Evolutionary conservation across 2,888 invertebrate species (phyloP).

Genomic region (Luffia ferchaultella): DNA sequence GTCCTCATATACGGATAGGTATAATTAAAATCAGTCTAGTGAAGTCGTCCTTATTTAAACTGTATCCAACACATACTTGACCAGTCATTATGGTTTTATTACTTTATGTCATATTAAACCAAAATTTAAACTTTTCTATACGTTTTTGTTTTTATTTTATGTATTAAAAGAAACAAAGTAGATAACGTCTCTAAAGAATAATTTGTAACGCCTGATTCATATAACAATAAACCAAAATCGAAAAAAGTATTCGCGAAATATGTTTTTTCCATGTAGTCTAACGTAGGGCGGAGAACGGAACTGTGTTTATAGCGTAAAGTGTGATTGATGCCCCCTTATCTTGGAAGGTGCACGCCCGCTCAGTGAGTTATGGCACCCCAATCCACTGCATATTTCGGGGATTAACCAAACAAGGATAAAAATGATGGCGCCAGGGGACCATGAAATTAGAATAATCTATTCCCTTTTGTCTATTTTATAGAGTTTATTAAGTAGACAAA

Average conservation of each 20-base stretch:
- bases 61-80: no score
- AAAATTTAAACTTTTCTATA: no score
- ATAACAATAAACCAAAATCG: no score
- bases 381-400: conserved; percentile 33
- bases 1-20: no score
- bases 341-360: conserved; percentile 34
- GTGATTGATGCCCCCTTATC: conserved; percentile 54
- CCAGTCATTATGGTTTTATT: no score
- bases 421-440: neutral
- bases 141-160: no score
- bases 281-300: conserved; percentile 13
- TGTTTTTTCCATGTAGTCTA: neutral
- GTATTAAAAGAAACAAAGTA: no score
- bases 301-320: conserved; percentile 46
- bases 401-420: conserved; percentile 14
- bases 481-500: neutral
- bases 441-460: neutral
- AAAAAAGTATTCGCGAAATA: neutral
- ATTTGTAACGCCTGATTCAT: no score
- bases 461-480: neutral
- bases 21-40: no score
- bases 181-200: no score
- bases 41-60: no score
- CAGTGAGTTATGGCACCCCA: conserved; percentile 33
- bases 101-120: no score